A percentile compares a stretch with the other conserved stretches of the same genome.
These are phyloP conservation scores for Saguinus midas DNA, from an alignment of 2,113 vertebrate genomes.

Conservation along the genomic window DNA sequence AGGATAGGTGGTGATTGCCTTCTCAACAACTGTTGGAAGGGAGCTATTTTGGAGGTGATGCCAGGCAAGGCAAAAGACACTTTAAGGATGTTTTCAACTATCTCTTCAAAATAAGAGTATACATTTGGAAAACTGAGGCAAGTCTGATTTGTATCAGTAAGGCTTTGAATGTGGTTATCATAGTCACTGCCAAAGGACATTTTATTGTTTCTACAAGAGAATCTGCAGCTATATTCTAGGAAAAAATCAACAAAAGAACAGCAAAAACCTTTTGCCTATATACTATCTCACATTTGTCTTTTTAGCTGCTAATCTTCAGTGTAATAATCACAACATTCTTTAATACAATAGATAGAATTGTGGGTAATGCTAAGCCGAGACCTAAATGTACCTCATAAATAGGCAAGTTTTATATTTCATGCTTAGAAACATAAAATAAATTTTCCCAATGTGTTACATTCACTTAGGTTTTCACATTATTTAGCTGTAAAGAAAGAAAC, in stretches of 20 bases:
- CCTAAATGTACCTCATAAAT: background rate
- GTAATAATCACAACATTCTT: background rate
- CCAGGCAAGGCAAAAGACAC: background rate
- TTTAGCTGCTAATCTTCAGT: background rate
- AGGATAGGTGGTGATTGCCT: background rate
- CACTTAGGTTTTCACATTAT: background rate
- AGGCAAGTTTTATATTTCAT: background rate
- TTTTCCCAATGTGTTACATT: background rate
- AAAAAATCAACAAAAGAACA: background rate
- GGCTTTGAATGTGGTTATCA: background rate
- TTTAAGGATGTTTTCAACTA: background rate
- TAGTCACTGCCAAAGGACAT: background rate
- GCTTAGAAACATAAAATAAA: background rate
- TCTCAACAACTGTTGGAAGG: background rate
- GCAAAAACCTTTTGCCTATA: background rate
- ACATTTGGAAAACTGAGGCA: background rate
- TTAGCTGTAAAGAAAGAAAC: conserved; percentile 1
- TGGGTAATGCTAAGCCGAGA: background rate
- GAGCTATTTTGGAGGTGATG: background rate
- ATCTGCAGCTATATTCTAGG: background rate
- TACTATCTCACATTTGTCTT: background rate
- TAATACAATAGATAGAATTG: background rate
- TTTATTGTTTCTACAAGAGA: background rate
- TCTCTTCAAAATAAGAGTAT: conserved; percentile 13
- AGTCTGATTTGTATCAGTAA: background rate